phyloP scores from a whole-genome alignment of 2,888 invertebrate genomes.

The Eulithis testata region DNA sequence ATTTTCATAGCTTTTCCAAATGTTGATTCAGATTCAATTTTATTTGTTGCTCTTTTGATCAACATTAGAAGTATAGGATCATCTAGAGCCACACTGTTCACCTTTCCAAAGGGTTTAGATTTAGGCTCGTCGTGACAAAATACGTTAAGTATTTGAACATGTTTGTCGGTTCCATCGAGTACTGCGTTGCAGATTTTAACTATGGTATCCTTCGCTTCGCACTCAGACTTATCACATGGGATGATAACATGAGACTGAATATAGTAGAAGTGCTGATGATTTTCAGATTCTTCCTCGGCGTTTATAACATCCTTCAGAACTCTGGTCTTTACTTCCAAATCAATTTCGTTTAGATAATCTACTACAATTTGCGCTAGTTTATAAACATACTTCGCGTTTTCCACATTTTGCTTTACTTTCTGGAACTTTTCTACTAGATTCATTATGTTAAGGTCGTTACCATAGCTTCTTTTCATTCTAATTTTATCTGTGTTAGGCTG shows the following conservation, averaged over 20 bases:
- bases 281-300: slow-evolving; percentile 68
- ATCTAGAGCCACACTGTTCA: slow-evolving; percentile 50
- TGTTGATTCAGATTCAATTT: slow-evolving; percentile 62
- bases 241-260: slow-evolving; percentile 61
- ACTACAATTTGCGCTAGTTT: slow-evolving; percentile 61
- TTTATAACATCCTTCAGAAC: slow-evolving; percentile 59
- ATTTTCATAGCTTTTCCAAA: slow-evolving; percentile 55
- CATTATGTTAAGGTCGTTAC: slow-evolving; percentile 59
- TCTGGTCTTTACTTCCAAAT: slow-evolving; percentile 59
- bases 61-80: slow-evolving; percentile 60
- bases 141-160: slow-evolving; percentile 75
- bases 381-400: slow-evolving; percentile 62
- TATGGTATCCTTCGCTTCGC: slow-evolving; percentile 58
- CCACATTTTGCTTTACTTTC: slow-evolving; percentile 59
- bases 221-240: slow-evolving; percentile 60
- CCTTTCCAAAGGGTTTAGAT: slow-evolving; percentile 45
- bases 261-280: slow-evolving; percentile 60
- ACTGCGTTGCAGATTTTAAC: slow-evolving; percentile 83
- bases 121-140: slow-evolving; percentile 74
- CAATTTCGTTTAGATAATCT: slow-evolving; percentile 67
- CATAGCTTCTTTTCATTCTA: slow-evolving; percentile 64
- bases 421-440: slow-evolving; percentile 58
- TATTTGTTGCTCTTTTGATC: slow-evolving; percentile 53
- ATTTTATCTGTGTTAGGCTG: slow-evolving; percentile 39
- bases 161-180: slow-evolving; percentile 68